Percentiles rank a stretch among this genome's conserved stretches.
Conservation (phyloP, 2,888 invertebrate genomes). For the Drosophila testacea region DNA sequence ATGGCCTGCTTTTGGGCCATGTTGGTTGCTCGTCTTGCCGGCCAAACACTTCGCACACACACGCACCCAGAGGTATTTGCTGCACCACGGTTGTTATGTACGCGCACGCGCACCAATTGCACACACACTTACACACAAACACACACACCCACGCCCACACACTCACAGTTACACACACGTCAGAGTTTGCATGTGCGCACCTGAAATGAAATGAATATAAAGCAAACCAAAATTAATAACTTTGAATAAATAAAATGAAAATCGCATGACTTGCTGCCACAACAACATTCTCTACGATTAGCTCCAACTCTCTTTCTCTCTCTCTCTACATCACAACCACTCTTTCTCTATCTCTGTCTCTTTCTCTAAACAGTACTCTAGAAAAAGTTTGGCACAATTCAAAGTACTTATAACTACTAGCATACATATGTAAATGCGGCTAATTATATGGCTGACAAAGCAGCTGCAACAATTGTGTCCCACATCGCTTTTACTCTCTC, state of each 20-base stretch:
- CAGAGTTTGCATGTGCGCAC: constrained; percentile 79
- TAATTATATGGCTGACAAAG: constrained; percentile 50
- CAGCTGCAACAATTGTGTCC: constrained; percentile 57
- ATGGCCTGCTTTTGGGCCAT: constrained; percentile 15
- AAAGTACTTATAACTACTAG: constrained; percentile 32
- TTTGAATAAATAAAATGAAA: constrained; percentile 48
- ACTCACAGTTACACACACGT: constrained; percentile 32
- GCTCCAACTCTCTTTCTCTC: constrained; percentile 21
- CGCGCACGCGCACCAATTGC: constrained; percentile 55
- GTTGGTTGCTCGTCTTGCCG: constrained; percentile 39
- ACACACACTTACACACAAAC: constrained; percentile 23
- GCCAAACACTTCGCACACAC: constrained; percentile 26
- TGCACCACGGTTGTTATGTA: constrained; percentile 47
- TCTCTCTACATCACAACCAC: constrained; percentile 1
- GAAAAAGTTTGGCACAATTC: constrained; percentile 33
- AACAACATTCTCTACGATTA: constrained; percentile 29
- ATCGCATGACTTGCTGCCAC: constrained; percentile 68
- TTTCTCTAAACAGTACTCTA: constrained; percentile 22
- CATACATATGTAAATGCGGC: constrained; percentile 44
- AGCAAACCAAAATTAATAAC: constrained; percentile 48
- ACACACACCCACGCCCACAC: constrained; percentile 2
- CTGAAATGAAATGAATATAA: constrained; percentile 34
- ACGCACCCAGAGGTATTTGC: constrained; percentile 33
- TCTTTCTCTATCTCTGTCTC: neutral
- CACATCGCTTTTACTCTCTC: constrained; percentile 41